Percentiles rank a stretch among this genome's conserved stretches.
Evolutionary conservation across 1,140 invertebrate species (phyloP).

Genomic region (Tetramorium alpestre): DNA sequence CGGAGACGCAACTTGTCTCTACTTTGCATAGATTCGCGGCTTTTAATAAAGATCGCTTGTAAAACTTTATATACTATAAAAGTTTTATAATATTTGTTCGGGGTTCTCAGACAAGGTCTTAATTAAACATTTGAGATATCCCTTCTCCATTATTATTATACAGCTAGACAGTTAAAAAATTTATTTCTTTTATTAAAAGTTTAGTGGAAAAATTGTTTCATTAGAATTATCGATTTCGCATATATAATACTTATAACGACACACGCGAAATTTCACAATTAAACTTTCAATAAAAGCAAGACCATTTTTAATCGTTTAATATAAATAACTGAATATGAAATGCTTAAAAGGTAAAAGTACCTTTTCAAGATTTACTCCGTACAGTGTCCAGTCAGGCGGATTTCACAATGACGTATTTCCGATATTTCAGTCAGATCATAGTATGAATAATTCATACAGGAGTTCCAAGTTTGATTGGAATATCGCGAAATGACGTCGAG

Average conservation of each 20-base stretch:
- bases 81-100: not conserved
- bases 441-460: conserved; percentile 54
- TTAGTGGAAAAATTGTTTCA: not conserved
- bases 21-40: not conserved
- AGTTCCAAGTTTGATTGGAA: conserved; percentile 58
- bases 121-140: conserved; percentile 2
- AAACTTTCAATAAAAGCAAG: not conserved
- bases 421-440: conserved; percentile 52
- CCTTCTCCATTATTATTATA: not conserved
- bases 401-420: conserved; percentile 58
- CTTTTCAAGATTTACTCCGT: conserved; percentile 28
- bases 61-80: not conserved
- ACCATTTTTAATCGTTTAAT: conserved; percentile 14
- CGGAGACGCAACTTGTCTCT: not conserved
- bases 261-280: not conserved
- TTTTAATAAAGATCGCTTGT: not conserved
- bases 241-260: not conserved
- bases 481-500: conserved; percentile 39
- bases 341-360: conserved; percentile 2
- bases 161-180: not conserved
- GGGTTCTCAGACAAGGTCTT: not conserved
- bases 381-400: conserved; percentile 43
- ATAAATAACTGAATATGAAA: conserved; percentile 40
- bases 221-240: conserved; percentile 14
- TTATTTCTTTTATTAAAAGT: conserved; percentile 15